Percentiles rank a stretch among this genome's conserved stretches.
These are phyloP conservation scores for Tragelaphus strepsiceros DNA, from an alignment of 2,113 vertebrate species.

Conservation along the genomic window DNA sequence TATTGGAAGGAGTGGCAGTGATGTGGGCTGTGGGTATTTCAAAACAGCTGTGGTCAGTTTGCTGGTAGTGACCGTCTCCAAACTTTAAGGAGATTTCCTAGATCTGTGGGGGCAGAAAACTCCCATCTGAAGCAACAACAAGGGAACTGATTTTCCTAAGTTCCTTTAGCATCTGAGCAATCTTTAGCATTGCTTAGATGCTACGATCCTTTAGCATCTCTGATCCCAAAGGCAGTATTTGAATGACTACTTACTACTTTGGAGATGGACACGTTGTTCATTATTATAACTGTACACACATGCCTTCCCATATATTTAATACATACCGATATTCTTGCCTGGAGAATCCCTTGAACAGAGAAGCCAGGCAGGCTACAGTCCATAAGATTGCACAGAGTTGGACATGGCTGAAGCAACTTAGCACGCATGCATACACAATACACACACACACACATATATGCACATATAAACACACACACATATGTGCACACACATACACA, in stretches of 20 bases:
- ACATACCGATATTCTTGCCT: background rate
- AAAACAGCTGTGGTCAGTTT: background rate
- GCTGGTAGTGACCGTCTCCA: background rate
- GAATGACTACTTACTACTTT: background rate
- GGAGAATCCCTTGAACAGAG: background rate
- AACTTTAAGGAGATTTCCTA: background rate
- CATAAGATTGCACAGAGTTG: background rate
- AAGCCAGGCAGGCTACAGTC: background rate
- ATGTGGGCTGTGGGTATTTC: background rate
- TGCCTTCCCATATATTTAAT: background rate
- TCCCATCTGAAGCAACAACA: background rate
- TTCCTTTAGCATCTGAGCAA: background rate
- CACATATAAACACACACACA: background rate
- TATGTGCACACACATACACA: background rate
- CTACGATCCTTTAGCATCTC: background rate
- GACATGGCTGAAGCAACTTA: background rate
- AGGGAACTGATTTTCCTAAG: background rate
- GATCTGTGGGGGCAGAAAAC: background rate
- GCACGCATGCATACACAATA: background rate
- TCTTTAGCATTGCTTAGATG: background rate
- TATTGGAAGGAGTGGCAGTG: background rate
- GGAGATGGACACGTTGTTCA: background rate
- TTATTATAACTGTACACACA: background rate
- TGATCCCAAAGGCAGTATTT: background rate
- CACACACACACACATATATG: background rate